Conservation (phyloP, 2,113 vertebrate species). For the Rattus rattus region DNA sequence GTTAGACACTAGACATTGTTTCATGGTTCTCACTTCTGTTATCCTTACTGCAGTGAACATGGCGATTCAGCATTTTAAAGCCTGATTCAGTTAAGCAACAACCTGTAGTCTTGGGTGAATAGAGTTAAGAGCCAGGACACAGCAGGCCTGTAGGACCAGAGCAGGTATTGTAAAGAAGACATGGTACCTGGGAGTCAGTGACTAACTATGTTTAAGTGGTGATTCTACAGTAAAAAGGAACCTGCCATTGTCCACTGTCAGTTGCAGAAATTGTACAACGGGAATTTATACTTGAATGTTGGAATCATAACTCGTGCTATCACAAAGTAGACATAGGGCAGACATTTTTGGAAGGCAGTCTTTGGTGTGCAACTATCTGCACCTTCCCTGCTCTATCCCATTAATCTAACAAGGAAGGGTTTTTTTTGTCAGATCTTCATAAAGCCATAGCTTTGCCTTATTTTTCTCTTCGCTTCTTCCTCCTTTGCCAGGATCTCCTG, state of each 20-base stretch:
- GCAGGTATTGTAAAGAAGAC: neutral
- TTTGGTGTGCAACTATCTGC: neutral
- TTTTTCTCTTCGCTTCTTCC: conserved; percentile 81
- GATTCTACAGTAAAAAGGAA: neutral
- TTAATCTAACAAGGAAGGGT: neutral
- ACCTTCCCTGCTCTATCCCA: neutral
- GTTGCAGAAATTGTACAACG: conserved; percentile 54
- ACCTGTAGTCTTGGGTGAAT: neutral
- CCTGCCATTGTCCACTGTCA: conserved; percentile 19
- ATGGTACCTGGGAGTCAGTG: rapidly evolving
- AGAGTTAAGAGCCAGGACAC: neutral
- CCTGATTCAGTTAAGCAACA: neutral
- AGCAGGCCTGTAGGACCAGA: neutral
- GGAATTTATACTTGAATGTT: conserved; percentile 30
- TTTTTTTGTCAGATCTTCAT: neutral
- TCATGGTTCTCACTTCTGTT: rapidly evolving
- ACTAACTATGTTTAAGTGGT: neutral
- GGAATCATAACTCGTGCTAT: neutral
- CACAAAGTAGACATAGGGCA: rapidly evolving
- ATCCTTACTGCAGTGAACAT: neutral
- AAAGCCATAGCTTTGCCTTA: conserved; percentile 83
- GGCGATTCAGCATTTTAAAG: rapidly evolving
- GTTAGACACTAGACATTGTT: neutral
- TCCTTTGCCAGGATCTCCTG: conserved; percentile 94
- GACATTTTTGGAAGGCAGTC: neutral